Base-by-base conservation (phyloP, 2,888 invertebrate genomes). In the Eupithecia insigniata region DNA sequence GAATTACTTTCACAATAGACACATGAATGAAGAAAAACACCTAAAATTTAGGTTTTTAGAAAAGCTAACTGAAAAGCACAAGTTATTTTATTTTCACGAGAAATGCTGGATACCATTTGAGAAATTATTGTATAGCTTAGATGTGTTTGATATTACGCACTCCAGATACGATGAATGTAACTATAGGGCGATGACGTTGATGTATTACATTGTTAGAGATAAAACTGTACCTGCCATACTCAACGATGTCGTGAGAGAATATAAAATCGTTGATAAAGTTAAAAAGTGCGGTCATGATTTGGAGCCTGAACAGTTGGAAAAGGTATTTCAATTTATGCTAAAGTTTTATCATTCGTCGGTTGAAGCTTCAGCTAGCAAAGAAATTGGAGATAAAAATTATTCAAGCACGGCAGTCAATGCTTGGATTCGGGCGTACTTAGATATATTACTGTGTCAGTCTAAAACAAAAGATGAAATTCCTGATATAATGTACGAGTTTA, bases 1-100 rank as follows among this genome's bases (percentile, higher is more conserved):
- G n/a, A 72, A 72, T 22, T 85, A 86, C 75, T 87, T 82, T 72
- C 80, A 84, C 67, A 80, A 82, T 0, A 82, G 83, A 30, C 75
- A 75, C 39, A 55, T 74, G 7, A 75, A 77, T 66, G 77, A 77
- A 61, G 16, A 18, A 18, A 66, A n/a, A 58, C 36, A 62, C 26
- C 2, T 36, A 14, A 77, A 74, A 71, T 51, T 34, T 58, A 4
- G 7, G 5, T 77, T 77, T 69, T 18, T 77, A 39, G 65, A 72
- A 22, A 28, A 36, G 8, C 2, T 76, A 32, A 36, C 69, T 58
- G 12, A 60, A 62, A 66, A 68, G 2, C 72, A 75, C 28, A 69
- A 72, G n/a, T 67, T 75, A 0, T 66, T 69, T 1, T n/a, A 36
- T 14, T 71, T 74, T 30, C 64, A 66, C 26, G 72, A 73, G 79